These are phyloP conservation scores for Takifugu flavidus DNA, from an alignment of 2,113 vertebrate genomes.

Conservation along the genomic window DNA sequence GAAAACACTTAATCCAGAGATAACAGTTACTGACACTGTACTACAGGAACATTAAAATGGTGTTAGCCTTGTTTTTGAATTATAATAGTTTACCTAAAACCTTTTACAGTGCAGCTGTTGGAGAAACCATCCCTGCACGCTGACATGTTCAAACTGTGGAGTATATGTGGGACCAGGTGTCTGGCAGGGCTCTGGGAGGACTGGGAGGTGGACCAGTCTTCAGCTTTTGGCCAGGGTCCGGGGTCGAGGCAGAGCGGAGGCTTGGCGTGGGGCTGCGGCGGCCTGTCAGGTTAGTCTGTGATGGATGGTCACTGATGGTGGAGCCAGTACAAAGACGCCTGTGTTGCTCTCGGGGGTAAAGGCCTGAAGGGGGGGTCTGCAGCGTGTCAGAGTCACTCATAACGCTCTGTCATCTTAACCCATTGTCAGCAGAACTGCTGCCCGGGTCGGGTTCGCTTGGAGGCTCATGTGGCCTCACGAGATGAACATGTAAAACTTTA, in stretches of 20 bases:
- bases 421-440: constrained; percentile 72
- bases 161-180: neutral
- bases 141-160: neutral
- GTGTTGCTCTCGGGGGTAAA: constrained; percentile 69
- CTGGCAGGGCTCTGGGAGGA: neutral
- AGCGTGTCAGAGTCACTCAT: constrained; percentile 83
- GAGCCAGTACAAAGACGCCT: constrained; percentile 79
- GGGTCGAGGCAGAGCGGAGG: constrained; percentile 21
- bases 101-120: constrained; percentile 9
- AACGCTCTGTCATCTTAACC: constrained; percentile 66
- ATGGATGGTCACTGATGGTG: constrained; percentile 87
- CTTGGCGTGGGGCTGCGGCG: constrained; percentile 69
- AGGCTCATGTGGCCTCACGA: too few relatives aligned
- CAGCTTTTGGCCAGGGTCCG: constrained; percentile 5
- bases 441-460: neutral
- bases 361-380: constrained; percentile 56
- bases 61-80: too few relatives aligned
- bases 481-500: too few relatives aligned
- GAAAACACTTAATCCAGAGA: too few relatives aligned
- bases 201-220: neutral
- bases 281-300: constrained; percentile 87
- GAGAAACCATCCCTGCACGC: neutral
- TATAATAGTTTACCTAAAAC: too few relatives aligned
- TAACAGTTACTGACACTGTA: too few relatives aligned
- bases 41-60: too few relatives aligned